Percentiles rank a stretch among this genome's conserved stretches.
These are phyloP conservation scores for Parambassis ranga DNA, from an alignment of 2,797 vertebrate genomes.

Conservation along the genomic window DNA sequence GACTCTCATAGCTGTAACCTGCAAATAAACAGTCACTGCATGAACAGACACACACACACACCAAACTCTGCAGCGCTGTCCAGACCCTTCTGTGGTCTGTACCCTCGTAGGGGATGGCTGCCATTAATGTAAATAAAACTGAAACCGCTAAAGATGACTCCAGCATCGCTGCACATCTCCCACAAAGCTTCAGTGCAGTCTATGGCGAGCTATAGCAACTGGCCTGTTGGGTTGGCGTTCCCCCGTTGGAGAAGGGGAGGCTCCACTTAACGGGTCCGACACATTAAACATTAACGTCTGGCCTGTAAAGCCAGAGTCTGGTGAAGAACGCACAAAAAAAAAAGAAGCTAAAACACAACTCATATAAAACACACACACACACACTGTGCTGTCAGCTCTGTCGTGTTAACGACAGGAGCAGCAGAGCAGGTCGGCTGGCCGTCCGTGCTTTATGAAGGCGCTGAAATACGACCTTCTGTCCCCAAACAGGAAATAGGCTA, in stretches of 20 bases:
- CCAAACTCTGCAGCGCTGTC: background rate
- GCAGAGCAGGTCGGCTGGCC: conserved; percentile 37
- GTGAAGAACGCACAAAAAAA: conserved; percentile 20
- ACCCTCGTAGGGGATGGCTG: too few relatives aligned
- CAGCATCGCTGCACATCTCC: conserved; percentile 25
- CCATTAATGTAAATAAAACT: too few relatives aligned
- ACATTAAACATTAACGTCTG: conserved; percentile 72
- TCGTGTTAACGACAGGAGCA: conserved; percentile 36
- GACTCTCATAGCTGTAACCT: conserved; percentile 38
- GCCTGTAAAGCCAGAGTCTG: conserved; percentile 61
- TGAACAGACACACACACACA: conserved; percentile 8
- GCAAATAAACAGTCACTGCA: conserved; percentile 57
- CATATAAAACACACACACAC: conserved; percentile 5
- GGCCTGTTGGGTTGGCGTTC: conserved; percentile 38
- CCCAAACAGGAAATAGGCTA: conserved; percentile 54
- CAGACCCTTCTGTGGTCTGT: too few relatives aligned
- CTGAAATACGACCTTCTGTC: conserved; percentile 56
- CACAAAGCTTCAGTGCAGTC: conserved; percentile 59
- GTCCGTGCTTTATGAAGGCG: conserved; percentile 54
- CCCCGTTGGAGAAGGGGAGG: conserved; percentile 49
- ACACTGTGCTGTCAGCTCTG: conserved; percentile 21
- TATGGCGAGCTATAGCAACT: conserved; percentile 52
- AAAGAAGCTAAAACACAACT: background rate
- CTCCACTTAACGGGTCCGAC: conserved; percentile 53
- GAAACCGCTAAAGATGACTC: background rate